Conservation (phyloP, 2,113 vertebrate genomes). For the Pelusios castaneus region DNA sequence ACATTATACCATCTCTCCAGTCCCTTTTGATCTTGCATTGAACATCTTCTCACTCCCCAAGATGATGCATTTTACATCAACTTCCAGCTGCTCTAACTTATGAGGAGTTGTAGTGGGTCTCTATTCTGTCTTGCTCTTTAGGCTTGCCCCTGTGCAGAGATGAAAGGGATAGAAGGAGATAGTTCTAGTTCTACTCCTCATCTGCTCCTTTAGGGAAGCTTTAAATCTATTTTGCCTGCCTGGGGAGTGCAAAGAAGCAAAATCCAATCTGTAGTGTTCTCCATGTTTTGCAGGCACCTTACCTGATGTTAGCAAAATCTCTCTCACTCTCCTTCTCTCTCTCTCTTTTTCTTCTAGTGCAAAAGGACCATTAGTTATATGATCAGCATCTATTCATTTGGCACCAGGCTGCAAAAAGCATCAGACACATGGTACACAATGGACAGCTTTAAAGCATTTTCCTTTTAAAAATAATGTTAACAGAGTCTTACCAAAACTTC, state of each 20-base stretch:
- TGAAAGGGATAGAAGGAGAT: background rate
- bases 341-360: background rate
- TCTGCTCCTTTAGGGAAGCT: background rate
- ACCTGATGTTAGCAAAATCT: no score
- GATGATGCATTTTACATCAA: background rate
- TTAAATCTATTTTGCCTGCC: background rate
- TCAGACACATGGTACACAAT: no score
- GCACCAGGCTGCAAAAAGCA: no score
- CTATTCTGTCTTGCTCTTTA: background rate
- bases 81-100: background rate
- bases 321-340: no score
- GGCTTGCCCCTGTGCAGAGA: accelerated
- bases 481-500: background rate
- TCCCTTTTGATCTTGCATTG: background rate
- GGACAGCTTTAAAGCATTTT: background rate
- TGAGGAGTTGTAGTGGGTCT: background rate
- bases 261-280: background rate
- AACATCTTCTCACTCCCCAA: no score
- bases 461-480: background rate
- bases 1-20: background rate
- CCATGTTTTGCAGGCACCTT: background rate
- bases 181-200: no score
- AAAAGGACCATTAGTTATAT: accelerated
- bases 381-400: background rate
- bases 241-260: background rate